These are phyloP conservation scores for Trogon melanurus DNA, from an alignment of 2,113 vertebrate genomes.

Conservation along the genomic window DNA sequence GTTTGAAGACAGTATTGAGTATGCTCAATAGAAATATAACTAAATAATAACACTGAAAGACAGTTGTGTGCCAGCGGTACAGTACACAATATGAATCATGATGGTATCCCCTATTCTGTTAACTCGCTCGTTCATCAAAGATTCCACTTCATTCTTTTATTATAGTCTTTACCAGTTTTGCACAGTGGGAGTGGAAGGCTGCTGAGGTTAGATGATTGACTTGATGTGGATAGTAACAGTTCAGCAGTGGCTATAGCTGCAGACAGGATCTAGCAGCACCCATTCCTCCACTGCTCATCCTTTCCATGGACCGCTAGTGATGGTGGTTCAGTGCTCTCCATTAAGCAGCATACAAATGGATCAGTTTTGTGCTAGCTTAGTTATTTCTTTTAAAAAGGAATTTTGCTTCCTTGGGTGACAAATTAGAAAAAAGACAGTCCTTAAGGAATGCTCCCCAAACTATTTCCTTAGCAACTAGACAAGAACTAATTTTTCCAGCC, in stretches of 20 bases:
- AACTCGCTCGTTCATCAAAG: neutral
- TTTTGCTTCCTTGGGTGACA: neutral
- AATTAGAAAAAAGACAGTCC: neutral
- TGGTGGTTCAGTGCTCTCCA: neutral
- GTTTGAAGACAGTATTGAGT: neutral
- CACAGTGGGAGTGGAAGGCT: neutral
- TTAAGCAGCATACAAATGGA: neutral
- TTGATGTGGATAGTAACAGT: neutral
- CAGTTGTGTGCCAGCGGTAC: neutral
- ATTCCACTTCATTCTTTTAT: neutral
- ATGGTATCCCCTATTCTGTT: neutral
- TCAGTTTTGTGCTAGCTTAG: neutral
- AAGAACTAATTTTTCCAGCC: neutral
- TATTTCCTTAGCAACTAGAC: neutral
- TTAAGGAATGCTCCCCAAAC: neutral
- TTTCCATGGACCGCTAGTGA: neutral
- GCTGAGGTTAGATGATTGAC: neutral
- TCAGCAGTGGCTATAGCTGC: neutral
- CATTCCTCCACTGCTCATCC: fast-evolving
- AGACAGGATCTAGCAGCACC: neutral
- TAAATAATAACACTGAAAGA: neutral
- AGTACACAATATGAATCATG: neutral
- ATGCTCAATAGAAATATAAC: neutral
- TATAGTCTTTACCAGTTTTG: neutral
- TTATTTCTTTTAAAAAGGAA: neutral